Base-by-base conservation (phyloP, 2,888 invertebrate species). In the Eilema depressum region DNA sequence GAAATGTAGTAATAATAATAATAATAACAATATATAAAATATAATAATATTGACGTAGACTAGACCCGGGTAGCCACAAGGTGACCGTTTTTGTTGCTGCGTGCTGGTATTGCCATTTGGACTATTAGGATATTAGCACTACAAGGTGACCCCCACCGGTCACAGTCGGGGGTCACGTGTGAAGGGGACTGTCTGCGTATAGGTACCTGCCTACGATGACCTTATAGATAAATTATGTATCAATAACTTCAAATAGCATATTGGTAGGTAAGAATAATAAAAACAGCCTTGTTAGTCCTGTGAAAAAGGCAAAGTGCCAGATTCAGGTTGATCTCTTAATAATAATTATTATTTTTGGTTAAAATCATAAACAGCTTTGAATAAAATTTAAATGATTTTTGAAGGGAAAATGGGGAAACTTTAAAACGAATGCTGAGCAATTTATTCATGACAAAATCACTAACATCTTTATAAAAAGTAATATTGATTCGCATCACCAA, bases 141-240 rank as follows among this genome's bases (percentile, higher is more conserved):
- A 17, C 66, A 86, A 86, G 88, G 86, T 86, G 85, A 86, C 86
- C 86, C 76, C 76, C 76, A 78, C 79, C 78, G n/a, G n/a, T 77
- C 79, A 75, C 62, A 77, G 79, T 74, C 82, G 20, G 28, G 64
- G 28, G 61, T 64, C 78, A 81, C 75, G 78, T 85, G 85, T 85
- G 86, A 87, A 88, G 88, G 88, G 83, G 85, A 86, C 81, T 74
- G 79, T 72, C 69, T 76, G 57, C 17, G 33, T 28, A n/a, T 64
- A 30, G 3, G 3, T 30, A 64, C 25, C 37, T 63, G 37, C 63
- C 63, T 41, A 41, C 84, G 75, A 75, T 79, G 83, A 86, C 85
- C 86, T 84, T 79, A 79, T 77, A 75, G 66, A 70, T 68, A 70
- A 74, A 73, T 74, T 72, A 65, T 33, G 20, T 41, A 30, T 64